Evolutionary conservation across 2,888 invertebrate species (phyloP), one percentile per base, ranked within the genome.

Genomic region (Auanema sp.): DNA sequence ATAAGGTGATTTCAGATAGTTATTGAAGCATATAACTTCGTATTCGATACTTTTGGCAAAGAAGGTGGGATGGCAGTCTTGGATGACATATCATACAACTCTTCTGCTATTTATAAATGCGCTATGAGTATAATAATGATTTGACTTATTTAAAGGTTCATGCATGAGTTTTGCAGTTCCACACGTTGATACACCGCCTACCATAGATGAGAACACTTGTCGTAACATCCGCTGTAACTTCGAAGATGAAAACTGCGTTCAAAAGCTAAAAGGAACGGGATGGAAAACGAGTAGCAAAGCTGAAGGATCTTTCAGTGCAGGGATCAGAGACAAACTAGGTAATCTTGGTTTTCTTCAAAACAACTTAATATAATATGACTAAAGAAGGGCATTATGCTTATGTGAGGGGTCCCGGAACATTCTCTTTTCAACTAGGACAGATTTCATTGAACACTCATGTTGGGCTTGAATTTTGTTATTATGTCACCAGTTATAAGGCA

Each of bases 51-150:
- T 4, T 79, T 79, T 58, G 79, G 79, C 1, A 63, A 72, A 40
- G 69, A 76, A 55, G 80, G 80, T 14, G 79, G 80, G 18, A 75
- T 73, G 6, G 78, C 76, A 0, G 75, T 75, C 21, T 65, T 80
- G 42, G 80, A 80, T 57, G 78, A 80, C 56, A 71, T 80, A 16
- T 63, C 62, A 4, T 80, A 79, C 56, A 71, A 73, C 21, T 65
- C 79, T 0, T 47, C 65, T 1, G 64, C 69, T 11, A 71, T 76
- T 47, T 72, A 69, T 55, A 58, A 76, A 23, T 76, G 75, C 59
- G 42, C 60, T 49, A 64, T 70, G 58, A 54, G 75, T 76, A 41
- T 14, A 41, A 10, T 23, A 5, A 23, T 23, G 16, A 52, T 8
- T 52, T 5, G 10, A 23, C 16, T 23, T n/a, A 52, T n/a, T 8